Percentiles rank a stretch among this genome's conserved stretches.
These are phyloP conservation scores for Chrysolophus pictus DNA, from an alignment of 2,797 vertebrate species.

Conservation along the genomic window DNA sequence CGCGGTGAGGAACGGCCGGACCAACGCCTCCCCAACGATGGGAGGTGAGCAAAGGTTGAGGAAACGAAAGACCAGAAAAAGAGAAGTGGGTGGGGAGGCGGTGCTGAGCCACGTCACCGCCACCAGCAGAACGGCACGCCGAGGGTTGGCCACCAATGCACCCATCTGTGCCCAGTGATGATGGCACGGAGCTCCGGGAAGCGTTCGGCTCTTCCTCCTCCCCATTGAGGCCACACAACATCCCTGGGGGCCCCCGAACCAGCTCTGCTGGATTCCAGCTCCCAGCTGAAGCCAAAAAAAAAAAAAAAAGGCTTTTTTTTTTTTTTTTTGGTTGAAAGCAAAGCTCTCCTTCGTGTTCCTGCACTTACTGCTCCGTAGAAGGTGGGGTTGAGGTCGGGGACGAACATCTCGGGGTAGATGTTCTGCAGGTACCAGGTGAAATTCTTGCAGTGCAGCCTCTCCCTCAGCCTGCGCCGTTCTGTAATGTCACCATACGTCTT, in stretches of 20 bases:
- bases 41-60: neutral
- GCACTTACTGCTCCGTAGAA: slow-evolving; percentile 84
- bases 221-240: accelerated
- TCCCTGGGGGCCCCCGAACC: neutral
- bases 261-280: slow-evolving; percentile 41
- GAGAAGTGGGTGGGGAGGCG: neutral
- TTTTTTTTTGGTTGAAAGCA: too few species aligned
- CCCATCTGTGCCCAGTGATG: accelerated
- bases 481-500: slow-evolving; percentile 85
- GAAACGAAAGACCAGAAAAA: neutral
- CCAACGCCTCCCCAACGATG: neutral
- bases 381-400: slow-evolving; percentile 83
- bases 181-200: accelerated
- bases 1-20: accelerated
- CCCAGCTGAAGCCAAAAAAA: neutral
- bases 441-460: slow-evolving; percentile 83
- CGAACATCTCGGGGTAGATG: slow-evolving; percentile 86
- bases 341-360: too few species aligned
- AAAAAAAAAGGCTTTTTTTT: too few species aligned
- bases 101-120: neutral
- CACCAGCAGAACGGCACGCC: too few species aligned
- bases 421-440: slow-evolving; percentile 90
- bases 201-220: neutral
- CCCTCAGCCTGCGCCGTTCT: slow-evolving; percentile 80
- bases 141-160: accelerated